Base-by-base conservation (phyloP, 2,113 vertebrate species). In the Platysternon megacephalum region DNA sequence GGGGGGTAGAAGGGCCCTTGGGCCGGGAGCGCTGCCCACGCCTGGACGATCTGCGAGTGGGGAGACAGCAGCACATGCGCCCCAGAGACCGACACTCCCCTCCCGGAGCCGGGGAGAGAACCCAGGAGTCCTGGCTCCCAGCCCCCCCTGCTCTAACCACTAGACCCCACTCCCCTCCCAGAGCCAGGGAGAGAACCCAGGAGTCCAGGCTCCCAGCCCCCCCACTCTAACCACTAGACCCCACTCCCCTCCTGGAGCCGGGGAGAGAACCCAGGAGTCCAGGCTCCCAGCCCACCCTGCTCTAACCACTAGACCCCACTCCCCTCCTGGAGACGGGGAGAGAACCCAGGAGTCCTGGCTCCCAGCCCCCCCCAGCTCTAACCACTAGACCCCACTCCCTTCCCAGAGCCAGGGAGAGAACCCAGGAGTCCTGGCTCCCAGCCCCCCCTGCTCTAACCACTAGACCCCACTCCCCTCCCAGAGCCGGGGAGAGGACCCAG, bases 11-110 rank as follows among this genome's bases (percentile, higher is more conserved):
- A 98, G 4, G 97, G 91, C 5, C 97, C 97, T 3, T 95, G 92
- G 5, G 89, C 72, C 0, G 98, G 91, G 8, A 98, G 91, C 2
- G 96, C 91, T 0, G 98, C 8, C 58, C 97, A 96, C 5, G 99
- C 90, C 97, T 99, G 99, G 82, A 99, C 97, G 93, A 99, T 68
- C 99, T 99, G 93, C 28, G 72, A 80, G 35, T 49, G 42, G 39
- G 72, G 7, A 89, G 48, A 46, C 11, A 35, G 35, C 32, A 51
- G 32, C 17, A 35, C 28, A 7, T 4, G 21, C 24, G 26, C 49
- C 26, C 7, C 74, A 32, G 24, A 5, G 21, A 5, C 35, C 11
- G 55, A 22, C 7, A 22, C 26, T 32, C 79, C 79, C 49, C 16
- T 32, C n/a, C 49, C 49, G 32, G 51, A 22, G 24, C 22, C 28